These are phyloP conservation scores for Coecobrya sp. DNA, from an alignment of 2,888 invertebrate genomes.

Conservation along the genomic window DNA sequence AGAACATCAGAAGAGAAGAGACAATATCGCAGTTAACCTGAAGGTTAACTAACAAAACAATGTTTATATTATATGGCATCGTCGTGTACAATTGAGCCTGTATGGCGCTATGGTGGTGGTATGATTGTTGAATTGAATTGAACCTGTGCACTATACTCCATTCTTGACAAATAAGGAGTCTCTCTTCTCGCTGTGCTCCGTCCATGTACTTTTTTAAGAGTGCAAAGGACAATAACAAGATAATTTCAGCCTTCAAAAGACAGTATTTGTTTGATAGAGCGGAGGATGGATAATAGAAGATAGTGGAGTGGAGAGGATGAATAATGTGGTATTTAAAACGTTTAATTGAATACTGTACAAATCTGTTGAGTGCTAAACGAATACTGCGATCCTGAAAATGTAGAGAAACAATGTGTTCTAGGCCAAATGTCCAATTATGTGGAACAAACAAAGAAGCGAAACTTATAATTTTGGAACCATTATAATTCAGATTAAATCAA, in stretches of 20 bases:
- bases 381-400: constrained; percentile 23
- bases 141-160: constrained; percentile 12
- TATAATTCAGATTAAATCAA: constrained; percentile 31
- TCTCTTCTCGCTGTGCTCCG: background rate
- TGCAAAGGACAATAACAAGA: constrained; percentile 55
- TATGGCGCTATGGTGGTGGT: background rate
- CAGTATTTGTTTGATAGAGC: constrained; percentile 22
- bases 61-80: too few species aligned
- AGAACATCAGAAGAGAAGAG: background rate
- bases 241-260: constrained; percentile 59
- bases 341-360: constrained; percentile 52
- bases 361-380: constrained; percentile 26
- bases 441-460: constrained; percentile 20
- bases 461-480: constrained; percentile 51
- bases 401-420: constrained; percentile 38
- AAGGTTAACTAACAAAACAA: constrained; percentile 47
- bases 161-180: constrained; percentile 61
- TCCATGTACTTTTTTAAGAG: background rate
- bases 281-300: background rate
- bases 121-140: background rate
- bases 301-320: too few species aligned
- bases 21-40: constrained; percentile 40
- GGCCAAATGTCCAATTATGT: constrained; percentile 52
- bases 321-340: constrained; percentile 41
- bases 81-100: background rate